These are phyloP conservation scores for Leptonema lineaticorne DNA, from an alignment of 1,140 invertebrate species.

Conservation along the genomic window DNA sequence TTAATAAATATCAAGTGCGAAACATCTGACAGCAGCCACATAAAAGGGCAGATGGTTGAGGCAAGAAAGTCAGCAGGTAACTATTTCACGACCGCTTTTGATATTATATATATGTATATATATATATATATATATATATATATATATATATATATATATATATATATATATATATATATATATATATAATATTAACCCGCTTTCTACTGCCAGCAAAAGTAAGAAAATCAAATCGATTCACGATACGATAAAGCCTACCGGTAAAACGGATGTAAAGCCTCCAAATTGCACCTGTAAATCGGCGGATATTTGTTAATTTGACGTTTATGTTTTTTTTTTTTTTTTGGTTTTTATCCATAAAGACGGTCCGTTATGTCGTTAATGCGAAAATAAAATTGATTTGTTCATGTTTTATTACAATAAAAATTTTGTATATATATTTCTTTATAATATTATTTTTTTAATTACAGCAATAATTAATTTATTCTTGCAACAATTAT, in stretches of 20 bases:
- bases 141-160: background rate
- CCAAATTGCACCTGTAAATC: background rate
- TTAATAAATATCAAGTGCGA: no score
- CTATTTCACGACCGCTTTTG: conserved; percentile 12
- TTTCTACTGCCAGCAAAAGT: background rate
- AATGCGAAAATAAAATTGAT: no score
- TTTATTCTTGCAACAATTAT: no score
- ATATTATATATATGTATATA: background rate
- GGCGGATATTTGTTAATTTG: background rate
- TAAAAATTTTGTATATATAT: no score
- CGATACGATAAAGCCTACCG: background rate
- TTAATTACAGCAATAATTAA: no score
- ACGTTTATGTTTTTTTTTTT: no score
- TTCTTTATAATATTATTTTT: no score
- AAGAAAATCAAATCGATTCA: background rate
- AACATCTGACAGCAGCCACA: conserved; percentile 2
- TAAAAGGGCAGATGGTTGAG: background rate
- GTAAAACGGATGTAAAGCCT: background rate
- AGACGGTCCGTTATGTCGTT: no score
- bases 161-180: background rate
- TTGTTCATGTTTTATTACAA: no score
- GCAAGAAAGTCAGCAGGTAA: conserved; percentile 7
- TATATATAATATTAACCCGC: background rate
- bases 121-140: background rate
- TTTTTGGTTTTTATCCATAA: no score